phyloP scores from a whole-genome alignment of 2,797 vertebrate species.

The Anabas testudineus region DNA sequence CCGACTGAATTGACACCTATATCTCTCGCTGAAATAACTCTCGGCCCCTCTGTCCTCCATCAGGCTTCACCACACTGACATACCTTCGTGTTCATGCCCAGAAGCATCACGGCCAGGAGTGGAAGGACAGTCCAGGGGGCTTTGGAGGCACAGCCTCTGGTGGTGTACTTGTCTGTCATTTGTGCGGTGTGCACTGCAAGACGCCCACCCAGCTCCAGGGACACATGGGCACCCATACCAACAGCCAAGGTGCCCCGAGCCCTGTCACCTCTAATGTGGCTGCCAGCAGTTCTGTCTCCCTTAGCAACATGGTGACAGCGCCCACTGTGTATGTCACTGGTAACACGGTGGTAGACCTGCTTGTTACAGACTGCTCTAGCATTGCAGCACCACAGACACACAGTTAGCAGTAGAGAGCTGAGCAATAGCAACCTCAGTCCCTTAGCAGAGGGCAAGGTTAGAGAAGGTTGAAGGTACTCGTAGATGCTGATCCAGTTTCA shows the following conservation, averaged over 20 bases:
- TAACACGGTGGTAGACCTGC: conserved; percentile 84
- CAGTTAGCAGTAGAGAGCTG: conserved; percentile 81
- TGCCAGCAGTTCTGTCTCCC: conserved; percentile 78
- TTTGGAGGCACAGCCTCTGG: conserved; percentile 83
- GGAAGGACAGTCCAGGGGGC: conserved; percentile 90
- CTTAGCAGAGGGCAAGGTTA: conserved; percentile 57
- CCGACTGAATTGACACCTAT: no score
- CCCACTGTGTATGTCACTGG: conserved; percentile 82
- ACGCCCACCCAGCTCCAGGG: conserved; percentile 94
- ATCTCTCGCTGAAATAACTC: neutral
- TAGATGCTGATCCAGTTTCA: conserved; percentile 66
- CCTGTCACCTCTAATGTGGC: conserved; percentile 72
- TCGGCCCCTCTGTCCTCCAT: neutral
- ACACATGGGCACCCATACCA: conserved; percentile 91
- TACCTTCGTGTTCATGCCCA: conserved; percentile 94
- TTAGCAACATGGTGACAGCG: conserved; percentile 84
- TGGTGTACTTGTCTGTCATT: conserved; percentile 88
- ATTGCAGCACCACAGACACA: conserved; percentile 83
- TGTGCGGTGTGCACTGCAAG: conserved; percentile 94
- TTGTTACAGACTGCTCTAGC: conserved; percentile 87
- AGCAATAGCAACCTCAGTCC: conserved; percentile 61
- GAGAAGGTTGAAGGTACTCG: conserved; percentile 57
- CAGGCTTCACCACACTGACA: conserved; percentile 94
- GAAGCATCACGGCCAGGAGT: conserved; percentile 94
- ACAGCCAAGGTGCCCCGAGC: conserved; percentile 66